A percentile compares a stretch with the other conserved stretches of the same genome.
phyloP scores from a whole-genome alignment of 2,113 vertebrate genomes.

The Antigone vipio region DNA sequence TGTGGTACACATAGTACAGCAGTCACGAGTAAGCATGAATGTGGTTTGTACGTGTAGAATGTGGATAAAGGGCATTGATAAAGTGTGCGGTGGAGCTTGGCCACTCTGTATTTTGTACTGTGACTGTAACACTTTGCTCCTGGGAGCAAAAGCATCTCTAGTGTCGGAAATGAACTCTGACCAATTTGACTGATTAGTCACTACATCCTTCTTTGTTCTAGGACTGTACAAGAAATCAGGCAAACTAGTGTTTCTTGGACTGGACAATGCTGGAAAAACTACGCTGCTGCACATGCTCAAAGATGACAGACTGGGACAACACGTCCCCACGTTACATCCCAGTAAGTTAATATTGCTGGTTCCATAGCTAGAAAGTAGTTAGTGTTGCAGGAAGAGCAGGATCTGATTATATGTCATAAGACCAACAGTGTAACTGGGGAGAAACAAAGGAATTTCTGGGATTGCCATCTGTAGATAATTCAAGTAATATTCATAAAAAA shows the following conservation, averaged over 20 bases:
- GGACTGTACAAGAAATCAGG: conserved; percentile 98
- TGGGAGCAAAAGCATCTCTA: neutral
- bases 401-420: neutral
- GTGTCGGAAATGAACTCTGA: neutral
- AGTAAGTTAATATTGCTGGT: conserved; percentile 80
- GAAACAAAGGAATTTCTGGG: neutral
- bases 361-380: neutral
- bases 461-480: neutral
- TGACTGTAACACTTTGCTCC: neutral
- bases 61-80: neutral
- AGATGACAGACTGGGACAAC: conserved; percentile 97
- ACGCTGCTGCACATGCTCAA: conserved; percentile 99
- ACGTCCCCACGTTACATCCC: conserved; percentile 95
- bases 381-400: neutral
- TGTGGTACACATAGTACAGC: neutral
- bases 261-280: conserved; percentile 99
- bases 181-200: neutral
- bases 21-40: neutral
- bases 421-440: neutral
- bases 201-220: conserved; percentile 59
- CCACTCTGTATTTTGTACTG: neutral
- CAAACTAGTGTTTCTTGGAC: conserved; percentile 97
- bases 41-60: neutral
- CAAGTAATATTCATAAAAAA: neutral
- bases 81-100: neutral